These are phyloP conservation scores for Torymus aiolomorphi DNA, from an alignment of 2,888 invertebrate genomes.

Conservation along the genomic window DNA sequence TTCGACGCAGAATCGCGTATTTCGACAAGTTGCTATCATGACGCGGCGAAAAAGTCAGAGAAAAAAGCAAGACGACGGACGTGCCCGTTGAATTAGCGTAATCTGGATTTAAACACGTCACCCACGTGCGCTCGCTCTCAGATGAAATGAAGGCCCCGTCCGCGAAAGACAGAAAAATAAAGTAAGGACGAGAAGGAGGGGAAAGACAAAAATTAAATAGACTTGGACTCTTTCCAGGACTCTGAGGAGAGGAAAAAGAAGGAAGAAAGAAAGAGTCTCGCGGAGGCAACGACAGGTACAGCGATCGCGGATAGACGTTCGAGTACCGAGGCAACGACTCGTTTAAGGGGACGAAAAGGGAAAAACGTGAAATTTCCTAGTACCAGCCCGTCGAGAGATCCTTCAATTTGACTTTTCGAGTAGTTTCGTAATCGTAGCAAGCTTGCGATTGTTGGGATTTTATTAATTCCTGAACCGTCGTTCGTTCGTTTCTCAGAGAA, in stretches of 20 bases:
- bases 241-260: conserved; percentile 8
- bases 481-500: neutral
- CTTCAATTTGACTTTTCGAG: conserved; percentile 19
- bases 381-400: neutral
- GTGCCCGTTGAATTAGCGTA: conserved; percentile 58
- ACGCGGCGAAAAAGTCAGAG: conserved; percentile 26
- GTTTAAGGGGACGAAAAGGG: neutral
- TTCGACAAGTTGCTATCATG: neutral
- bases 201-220: conserved; percentile 63
- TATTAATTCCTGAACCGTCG: neutral
- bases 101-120: conserved; percentile 61
- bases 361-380: conserved; percentile 13
- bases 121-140: neutral
- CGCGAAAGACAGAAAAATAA: conserved; percentile 39
- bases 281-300: conserved; percentile 45
- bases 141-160: conserved; percentile 50
- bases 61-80: conserved; percentile 15
- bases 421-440: conserved; percentile 7
- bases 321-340: conserved; percentile 1
- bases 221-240: conserved; percentile 64
- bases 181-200: conserved; percentile 40
- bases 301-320: conserved; percentile 32
- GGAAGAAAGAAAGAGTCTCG: conserved; percentile 1
- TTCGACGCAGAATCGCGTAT: neutral
- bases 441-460: neutral